Evolutionary conservation across 2,113 vertebrate species (phyloP).

Genomic region (Vulpes lagopus): DNA sequence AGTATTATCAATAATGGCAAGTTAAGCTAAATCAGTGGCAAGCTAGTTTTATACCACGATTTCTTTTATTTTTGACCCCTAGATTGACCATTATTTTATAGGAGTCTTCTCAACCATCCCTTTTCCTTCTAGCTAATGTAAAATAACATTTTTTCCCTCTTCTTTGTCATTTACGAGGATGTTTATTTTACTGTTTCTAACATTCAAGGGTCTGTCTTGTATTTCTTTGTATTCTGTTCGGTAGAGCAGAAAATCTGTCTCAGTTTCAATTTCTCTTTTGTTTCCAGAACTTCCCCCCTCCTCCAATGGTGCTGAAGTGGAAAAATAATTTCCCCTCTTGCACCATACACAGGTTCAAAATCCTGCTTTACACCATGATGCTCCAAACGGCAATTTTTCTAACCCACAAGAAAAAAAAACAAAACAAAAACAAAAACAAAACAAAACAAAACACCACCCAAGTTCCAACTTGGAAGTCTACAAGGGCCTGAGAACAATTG

Average conservation of each 20-base stretch:
- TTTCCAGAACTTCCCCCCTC: not conserved
- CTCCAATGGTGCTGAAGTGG: not conserved
- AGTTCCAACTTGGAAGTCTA: not conserved
- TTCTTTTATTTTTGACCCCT: constrained; percentile 27
- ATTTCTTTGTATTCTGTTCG: constrained; percentile 62
- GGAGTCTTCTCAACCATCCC: not conserved
- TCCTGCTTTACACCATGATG: constrained; percentile 5
- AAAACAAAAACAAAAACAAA: not conserved
- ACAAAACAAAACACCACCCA: not conserved
- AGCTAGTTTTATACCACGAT: not conserved
- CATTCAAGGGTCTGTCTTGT: constrained; percentile 35
- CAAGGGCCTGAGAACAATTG: not conserved
- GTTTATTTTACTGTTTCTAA: constrained; percentile 46
- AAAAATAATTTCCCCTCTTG: constrained; percentile 37
- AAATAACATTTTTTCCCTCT: constrained; percentile 30
- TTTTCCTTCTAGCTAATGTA: constrained; percentile 10
- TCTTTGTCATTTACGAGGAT: not conserved
- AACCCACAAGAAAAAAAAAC: not conserved
- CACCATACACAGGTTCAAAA: constrained; percentile 41
- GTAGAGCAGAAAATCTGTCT: constrained; percentile 59
- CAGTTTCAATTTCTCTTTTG: constrained; percentile 72
- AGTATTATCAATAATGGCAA: not conserved
- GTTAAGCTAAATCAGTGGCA: not conserved
- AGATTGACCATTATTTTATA: not conserved
- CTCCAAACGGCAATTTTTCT: constrained; percentile 43